Evolutionary conservation across 1,140 invertebrate genomes (phyloP), one percentile per base, ranked within the genome.

Genomic region (Hylyphantes graminicola): DNA sequence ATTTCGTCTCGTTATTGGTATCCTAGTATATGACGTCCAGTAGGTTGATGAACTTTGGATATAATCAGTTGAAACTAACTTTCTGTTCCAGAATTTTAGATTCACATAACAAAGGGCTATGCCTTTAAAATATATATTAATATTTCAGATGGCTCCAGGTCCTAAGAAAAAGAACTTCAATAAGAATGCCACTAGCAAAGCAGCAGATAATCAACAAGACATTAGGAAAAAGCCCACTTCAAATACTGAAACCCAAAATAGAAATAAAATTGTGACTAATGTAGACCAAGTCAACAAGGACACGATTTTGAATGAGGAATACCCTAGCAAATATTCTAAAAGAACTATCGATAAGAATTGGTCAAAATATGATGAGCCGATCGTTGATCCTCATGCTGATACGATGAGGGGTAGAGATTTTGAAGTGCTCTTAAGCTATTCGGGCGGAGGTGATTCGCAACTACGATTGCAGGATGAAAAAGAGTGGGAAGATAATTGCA

Each of bases 121-220:
- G n/a, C 21, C 9, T 21, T 10, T 64, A 9, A 64, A 64, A 64
- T 35, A 13, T 68, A 50, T 35, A 68, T 11, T 54, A 64, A 48
- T 72, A 74, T 83, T 83, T 63, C 80, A 83, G 80, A 83, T 83
- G 80, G 61, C 80, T 57, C 78, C 78, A 11, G 78, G 67, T 74
- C 68, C 70, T 35, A 74, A 57, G 51, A 83, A 75, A 75, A 83
- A 83, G 61, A 83, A 57, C 50, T 65, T 64, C 17, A 57, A 83
- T 55, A 74, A 15, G 57, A n/a, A 63, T 55, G 57, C n/a, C 35
- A 13, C 15, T 19, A 59, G 67, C 21, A 74, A 48, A 17, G 4
- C 21, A 8, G 50, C 19, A 57, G 70, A 74, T 17, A 57, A n/a
- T 63, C 35, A 35, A 35, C 35, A 1, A 35, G 35, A 35, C 35